Percentiles rank a stretch among this genome's conserved stretches.
Evolutionary conservation across 2,113 vertebrate species (phyloP).

Genomic region (Sceloporus tristichus): DNA sequence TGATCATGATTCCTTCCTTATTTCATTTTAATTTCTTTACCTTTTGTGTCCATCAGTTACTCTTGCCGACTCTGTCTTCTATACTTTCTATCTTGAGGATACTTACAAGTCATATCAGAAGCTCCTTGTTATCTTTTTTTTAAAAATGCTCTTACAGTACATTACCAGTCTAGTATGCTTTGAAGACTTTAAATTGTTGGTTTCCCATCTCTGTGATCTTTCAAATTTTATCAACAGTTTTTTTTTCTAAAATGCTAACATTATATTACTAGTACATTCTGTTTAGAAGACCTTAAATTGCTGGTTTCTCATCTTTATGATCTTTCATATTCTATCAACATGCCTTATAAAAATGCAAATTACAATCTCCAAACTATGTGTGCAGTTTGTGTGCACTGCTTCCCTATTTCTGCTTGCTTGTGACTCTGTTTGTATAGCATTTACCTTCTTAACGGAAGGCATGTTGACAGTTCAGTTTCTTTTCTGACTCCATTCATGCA

Average conservation of each 20-base stretch:
- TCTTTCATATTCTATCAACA: not conserved
- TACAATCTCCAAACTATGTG: not conserved
- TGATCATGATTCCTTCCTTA: not conserved
- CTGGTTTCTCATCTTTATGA: not conserved
- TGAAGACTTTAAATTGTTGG: not conserved
- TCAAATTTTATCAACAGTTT: conserved; percentile 2
- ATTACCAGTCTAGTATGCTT: not conserved
- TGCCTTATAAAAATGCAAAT: conserved; percentile 2
- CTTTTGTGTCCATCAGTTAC: not conserved
- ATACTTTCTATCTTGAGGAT: not conserved
- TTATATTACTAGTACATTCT: not conserved
- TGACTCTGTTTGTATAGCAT: not conserved
- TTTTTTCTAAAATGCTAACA: not conserved
- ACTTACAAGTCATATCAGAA: not conserved
- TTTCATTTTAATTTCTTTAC: conserved; percentile 8
- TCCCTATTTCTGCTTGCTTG: not conserved
- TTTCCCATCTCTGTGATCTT: not conserved
- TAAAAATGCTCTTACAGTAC: not conserved
- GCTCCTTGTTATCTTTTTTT: not conserved
- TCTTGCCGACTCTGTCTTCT: conserved; percentile 3
- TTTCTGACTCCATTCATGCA: not conserved
- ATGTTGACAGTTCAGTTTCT: not conserved
- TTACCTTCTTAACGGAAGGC: not conserved
- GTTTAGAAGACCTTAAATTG: not conserved
- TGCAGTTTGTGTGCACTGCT: not conserved